Conservation (phyloP, 1,140 invertebrate genomes). For the Anagrus nilaparvatae region DNA sequence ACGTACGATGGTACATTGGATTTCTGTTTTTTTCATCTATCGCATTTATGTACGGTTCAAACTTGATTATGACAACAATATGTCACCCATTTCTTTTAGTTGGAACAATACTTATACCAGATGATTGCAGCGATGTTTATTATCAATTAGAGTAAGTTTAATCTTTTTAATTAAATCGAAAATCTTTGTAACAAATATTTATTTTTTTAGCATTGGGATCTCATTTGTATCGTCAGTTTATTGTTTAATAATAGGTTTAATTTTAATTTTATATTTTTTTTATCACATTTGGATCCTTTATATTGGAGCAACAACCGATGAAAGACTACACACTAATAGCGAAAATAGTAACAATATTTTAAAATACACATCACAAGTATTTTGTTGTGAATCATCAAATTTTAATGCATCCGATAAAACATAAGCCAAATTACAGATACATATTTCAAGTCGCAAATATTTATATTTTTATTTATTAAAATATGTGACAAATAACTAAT, state of each 20-base stretch:
- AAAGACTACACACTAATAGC: conserved; percentile 17
- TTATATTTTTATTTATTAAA: no score
- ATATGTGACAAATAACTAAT: no score
- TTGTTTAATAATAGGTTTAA: conserved; percentile 32
- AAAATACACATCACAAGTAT: conserved; percentile 27
- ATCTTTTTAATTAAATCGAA: background rate
- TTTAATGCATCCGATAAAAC: no score
- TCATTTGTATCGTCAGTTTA: conserved; percentile 41
- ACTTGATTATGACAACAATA: conserved; percentile 58
- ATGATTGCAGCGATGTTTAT: conserved; percentile 62
- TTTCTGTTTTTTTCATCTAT: conserved; percentile 49
- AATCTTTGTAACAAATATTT: background rate
- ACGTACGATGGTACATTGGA: conserved; percentile 50
- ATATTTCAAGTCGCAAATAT: no score
- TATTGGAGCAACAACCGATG: conserved; percentile 32
- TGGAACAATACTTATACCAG: conserved; percentile 52
- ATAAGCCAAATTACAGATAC: no score
- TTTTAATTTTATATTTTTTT: conserved; percentile 32
- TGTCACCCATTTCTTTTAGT: conserved; percentile 58
- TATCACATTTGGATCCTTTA: conserved; percentile 37
- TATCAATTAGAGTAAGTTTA: conserved; percentile 52
- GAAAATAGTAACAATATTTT: conserved; percentile 20
- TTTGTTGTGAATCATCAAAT: conserved; percentile 34
- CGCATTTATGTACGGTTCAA: conserved; percentile 54
- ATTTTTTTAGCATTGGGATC: conserved; percentile 36